Evolutionary conservation across 1,140 invertebrate genomes (phyloP), one percentile per base, ranked within the genome.

Genomic region (Penaeus japonicus): DNA sequence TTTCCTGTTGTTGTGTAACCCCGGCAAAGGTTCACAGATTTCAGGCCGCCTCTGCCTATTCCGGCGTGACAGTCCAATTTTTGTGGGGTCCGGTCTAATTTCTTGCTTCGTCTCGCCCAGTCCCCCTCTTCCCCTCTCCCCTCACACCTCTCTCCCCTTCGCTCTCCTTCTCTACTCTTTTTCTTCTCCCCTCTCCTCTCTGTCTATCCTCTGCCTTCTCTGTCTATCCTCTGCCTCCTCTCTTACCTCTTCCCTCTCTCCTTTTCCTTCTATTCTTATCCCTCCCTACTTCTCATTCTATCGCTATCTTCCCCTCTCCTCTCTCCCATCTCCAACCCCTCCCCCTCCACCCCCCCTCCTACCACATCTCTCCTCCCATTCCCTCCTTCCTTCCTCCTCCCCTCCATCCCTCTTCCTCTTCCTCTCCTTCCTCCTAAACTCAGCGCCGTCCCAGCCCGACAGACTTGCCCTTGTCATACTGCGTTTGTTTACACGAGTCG

Each of bases 71-170:
- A 85, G 84, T 78, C 84, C 84, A 85, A 85, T 85, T 85, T 85
- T 85, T 85, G 84, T 85, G 84, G 73, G 84, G 84, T 85, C 84
- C 84, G 75, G 73, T 85, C 75, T 85, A 85, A 85, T 85, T 85
- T 85, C 84, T 85, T 79, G 84, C 62, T 30, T 70, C 30, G n/a
- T n/a, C 30, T 70, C 30, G n/a, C 62, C 62, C 22, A 22, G n/a
- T 65, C n/a, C 30, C n/a, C 30, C 22, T 59, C 12, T 65, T 7
- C 22, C 0, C 27, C 62, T 20, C 12, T 20, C 15, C 30, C 12
- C 30, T 47, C 15, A 12, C 47, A 12, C 47, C 10, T 15, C 47
- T 47, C 47, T 47, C 47, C 15, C 47, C 10, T 12, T 7, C 47
- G 10, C 47, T 47, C 5, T 15, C 10, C 15, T 1, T 65, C 10